Base-by-base conservation (phyloP, 2,888 invertebrate species). In the Strigamia maritima region DNA sequence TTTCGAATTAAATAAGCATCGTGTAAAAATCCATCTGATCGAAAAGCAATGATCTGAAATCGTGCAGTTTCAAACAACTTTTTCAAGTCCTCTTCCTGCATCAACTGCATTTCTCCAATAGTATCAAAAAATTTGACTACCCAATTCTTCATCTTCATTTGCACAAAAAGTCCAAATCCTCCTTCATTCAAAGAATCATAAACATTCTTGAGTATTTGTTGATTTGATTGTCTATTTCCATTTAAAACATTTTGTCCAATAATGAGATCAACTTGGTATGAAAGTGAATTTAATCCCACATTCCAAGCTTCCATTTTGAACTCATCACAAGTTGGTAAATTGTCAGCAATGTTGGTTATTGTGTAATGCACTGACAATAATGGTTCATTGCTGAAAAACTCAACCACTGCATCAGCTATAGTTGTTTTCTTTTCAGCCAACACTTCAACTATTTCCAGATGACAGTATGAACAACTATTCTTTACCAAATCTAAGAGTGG, bases 21-120 rank as follows among this genome's bases (percentile, higher is more conserved):
- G n/a, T 38, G 16, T 12, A 75, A n/a, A 75, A 75, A 40, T 38
- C 76, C 76, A 70, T 70, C 70, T 1, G 26, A 26, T 28, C 70
- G 12, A 24, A 26, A 2, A 26, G 70, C 24, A 26, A 70, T 16
- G 2, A 28, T 28, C n/a, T 70, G 24, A n/a, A 70, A 70, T 16
- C 70, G 28, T 16, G 28, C 28, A 0, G 16, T 1, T 70, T 70
- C 14, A 24, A 70, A 14, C 10, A 28, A 70, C 0, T 28, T 70
- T 16, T 24, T 12, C 8, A 70, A 70, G 12, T 70, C 70, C 24
- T 26, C 16, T n/a, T 70, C 70, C 14, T 28, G 7, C 8, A 54
- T 19, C 70, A 70, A 4, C 10, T 10, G 26, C 28, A 70, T 28
- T 28, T 28, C 70, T 16, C 26, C 70, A 12, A 28, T 28, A 6